phyloP scores from a whole-genome alignment of 2,888 invertebrate genomes.

The Oscheius sp. region DNA sequence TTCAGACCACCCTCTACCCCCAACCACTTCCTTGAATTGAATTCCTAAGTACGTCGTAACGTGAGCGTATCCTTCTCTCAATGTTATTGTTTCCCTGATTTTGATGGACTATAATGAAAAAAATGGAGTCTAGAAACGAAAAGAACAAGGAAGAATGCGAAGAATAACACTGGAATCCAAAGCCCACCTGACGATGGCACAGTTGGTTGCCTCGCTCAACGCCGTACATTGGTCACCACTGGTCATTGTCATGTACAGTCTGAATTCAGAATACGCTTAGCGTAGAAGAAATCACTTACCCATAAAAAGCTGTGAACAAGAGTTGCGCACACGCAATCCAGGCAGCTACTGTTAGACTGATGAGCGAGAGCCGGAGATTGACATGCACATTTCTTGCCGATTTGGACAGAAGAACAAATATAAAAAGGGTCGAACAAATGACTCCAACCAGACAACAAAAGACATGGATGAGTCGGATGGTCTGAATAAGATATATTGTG shows the following conservation, averaged over 20 bases:
- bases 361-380: slow-evolving; percentile 55
- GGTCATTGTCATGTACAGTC: slow-evolving; percentile 18
- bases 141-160: neutral
- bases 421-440: slow-evolving; percentile 50
- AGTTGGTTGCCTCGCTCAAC: slow-evolving; percentile 23
- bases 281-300: slow-evolving; percentile 37
- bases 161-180: neutral
- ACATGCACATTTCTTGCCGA: slow-evolving; percentile 52
- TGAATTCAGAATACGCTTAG: neutral
- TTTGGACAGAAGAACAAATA: slow-evolving; percentile 50
- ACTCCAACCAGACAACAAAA: slow-evolving; percentile 50
- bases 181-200: slow-evolving; percentile 22
- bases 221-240: slow-evolving; percentile 28
- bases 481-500: slow-evolving; percentile 43
- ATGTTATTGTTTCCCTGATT: too few species aligned
- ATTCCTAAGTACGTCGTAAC: too few species aligned
- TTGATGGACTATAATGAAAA: too few species aligned
- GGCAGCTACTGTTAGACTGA: slow-evolving; percentile 50
- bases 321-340: slow-evolving; percentile 55
- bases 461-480: slow-evolving; percentile 53
- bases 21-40: too few species aligned
- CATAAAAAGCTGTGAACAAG: slow-evolving; percentile 50
- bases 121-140: too few species aligned
- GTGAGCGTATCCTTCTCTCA: too few species aligned
- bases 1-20: too few species aligned